Base-by-base conservation (phyloP, 2,113 vertebrate genomes). In the Phodopus roborovskii region DNA sequence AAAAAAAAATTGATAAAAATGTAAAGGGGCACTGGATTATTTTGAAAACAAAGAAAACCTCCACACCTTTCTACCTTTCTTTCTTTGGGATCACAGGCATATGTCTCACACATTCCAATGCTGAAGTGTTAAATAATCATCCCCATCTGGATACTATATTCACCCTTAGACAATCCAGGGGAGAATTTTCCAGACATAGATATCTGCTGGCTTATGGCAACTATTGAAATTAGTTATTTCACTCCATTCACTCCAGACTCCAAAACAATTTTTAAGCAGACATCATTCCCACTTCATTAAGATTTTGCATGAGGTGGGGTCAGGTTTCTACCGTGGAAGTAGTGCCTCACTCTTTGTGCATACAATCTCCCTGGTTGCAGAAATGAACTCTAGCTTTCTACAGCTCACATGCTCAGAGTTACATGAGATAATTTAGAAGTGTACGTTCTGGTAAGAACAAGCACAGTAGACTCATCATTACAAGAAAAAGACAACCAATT, bases 101-200 rank as follows among this genome's bases (percentile, higher is more conserved):
- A 70, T 33, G 73, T 90, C 50, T 45, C 79, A 87, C 71, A 82
- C 85, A 50, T 87, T 95, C 71, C 68, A 96, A 96, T 64, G n/a
- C 91, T 45, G 22, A 94, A 50, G 62, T 56, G 78, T 70, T 88
- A 85, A 91, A 94, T 89, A 79, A 92, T 39, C 75, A n/a, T 78
- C 83, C 75, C 70, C 85, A 74, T 88, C 88, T 90, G 88, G 42
- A 90, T 53, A 42, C 39, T 19, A 48, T 78, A 39, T 28, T 58
- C 62, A 53, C 56, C 70, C 26, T 92, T 93, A 60, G 16, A 88
- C 74, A 94, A 92, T 66, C 58, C 48, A 73, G 20, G 42, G 15
- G 26, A 64, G 28, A 62, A 19, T 91, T 70, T 79, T 92, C 15
- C 75, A 88, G 93, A 83, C 74, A 36, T 22, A 64, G 58, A 45